Percentiles rank a stretch among this genome's conserved stretches.
phyloP scores from a whole-genome alignment of 2,113 vertebrate genomes.

The Misgurnus anguillicaudatus region DNA sequence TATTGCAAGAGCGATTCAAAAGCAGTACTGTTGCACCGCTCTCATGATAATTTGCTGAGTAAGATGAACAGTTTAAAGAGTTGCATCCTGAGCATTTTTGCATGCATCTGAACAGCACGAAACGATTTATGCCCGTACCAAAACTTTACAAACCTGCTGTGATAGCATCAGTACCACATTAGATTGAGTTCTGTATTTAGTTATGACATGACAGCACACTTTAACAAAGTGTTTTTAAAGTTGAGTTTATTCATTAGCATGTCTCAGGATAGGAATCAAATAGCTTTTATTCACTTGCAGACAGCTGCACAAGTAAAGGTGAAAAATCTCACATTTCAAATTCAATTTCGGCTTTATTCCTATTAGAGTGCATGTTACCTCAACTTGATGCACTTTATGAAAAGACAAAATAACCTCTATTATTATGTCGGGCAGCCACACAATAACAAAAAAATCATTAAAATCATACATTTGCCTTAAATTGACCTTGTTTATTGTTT shows the following conservation, averaged over 20 bases:
- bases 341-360: conserved; percentile 22
- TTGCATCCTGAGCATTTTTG: not conserved
- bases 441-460: not conserved
- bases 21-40: too few species aligned
- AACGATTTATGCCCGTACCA: not conserved
- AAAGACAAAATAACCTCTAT: conserved; percentile 24
- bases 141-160: not conserved
- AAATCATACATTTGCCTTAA: not conserved
- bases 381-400: conserved; percentile 19
- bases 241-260: conserved; percentile 21
- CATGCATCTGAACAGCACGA: not conserved
- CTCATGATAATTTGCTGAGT: too few species aligned
- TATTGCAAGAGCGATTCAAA: too few species aligned
- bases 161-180: conserved; percentile 7
- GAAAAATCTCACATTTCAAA: conserved; percentile 37
- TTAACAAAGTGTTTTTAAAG: not conserved
- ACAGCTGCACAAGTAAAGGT: conserved; percentile 22
- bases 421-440: not conserved
- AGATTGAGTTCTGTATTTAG: not conserved
- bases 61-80: too few species aligned
- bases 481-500: not conserved
- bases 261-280: conserved; percentile 26
- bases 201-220: not conserved
- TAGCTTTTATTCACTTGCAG: conserved; percentile 22
- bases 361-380: not conserved